Percentiles rank a stretch among this genome's conserved stretches.
Conservation (phyloP, 2,888 invertebrate genomes). For the Eulithis testata region DNA sequence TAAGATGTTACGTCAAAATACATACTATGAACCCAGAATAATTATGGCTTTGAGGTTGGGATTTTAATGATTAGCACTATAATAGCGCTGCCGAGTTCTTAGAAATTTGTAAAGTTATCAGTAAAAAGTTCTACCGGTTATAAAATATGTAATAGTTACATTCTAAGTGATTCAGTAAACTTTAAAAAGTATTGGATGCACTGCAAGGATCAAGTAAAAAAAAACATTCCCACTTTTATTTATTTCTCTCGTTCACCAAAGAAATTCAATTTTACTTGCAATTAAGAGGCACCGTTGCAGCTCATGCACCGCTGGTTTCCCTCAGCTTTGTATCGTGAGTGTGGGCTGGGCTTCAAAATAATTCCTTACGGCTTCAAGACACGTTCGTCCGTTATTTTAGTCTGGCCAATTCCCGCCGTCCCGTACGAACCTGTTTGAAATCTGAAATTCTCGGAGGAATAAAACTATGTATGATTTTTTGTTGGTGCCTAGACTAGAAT, state of each 20-base stretch:
- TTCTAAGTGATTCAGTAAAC: too few species aligned
- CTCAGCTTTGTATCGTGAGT: constrained; percentile 30
- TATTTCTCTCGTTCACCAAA: neutral
- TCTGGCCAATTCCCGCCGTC: constrained; percentile 68
- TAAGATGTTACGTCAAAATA: too few species aligned
- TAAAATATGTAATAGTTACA: too few species aligned
- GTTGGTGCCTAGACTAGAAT: constrained; percentile 29
- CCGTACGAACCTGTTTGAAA: constrained; percentile 61
- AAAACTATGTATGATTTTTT: constrained; percentile 39
- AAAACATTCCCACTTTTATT: too few species aligned
- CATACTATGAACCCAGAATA: too few species aligned
- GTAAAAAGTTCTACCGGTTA: too few species aligned
- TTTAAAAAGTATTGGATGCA: too few species aligned
- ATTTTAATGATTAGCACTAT: too few species aligned
- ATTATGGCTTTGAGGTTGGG: too few species aligned
- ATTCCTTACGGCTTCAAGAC: constrained; percentile 72
- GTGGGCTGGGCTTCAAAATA: constrained; percentile 62
- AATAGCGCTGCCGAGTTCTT: too few species aligned
- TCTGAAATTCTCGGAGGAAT: constrained; percentile 58
- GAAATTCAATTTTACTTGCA: constrained; percentile 8
- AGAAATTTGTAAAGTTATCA: too few species aligned
- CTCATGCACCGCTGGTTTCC: constrained; percentile 27
- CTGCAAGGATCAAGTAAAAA: too few species aligned
- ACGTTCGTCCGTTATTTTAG: constrained; percentile 77
- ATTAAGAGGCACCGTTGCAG: constrained; percentile 20